Base-by-base conservation (phyloP, 2,797 vertebrate species). In the Potorous gilbertii region DNA sequence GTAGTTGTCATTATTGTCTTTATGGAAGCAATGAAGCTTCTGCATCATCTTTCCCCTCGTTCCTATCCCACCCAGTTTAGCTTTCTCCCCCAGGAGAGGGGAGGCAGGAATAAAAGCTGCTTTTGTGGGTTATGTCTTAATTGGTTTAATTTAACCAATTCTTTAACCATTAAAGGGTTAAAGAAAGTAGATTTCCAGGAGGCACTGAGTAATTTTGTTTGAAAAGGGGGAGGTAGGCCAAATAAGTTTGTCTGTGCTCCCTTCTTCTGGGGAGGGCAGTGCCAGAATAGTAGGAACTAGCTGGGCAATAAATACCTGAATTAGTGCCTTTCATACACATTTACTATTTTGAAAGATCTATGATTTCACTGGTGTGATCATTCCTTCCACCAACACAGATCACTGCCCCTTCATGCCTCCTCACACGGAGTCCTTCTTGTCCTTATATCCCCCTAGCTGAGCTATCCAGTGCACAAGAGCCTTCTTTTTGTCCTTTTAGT, bases 81-180 rank as follows among this genome's bases (percentile, higher is more conserved):
- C 16, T 66, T 12, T 3, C 34, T 94, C 27, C 27, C 40, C 90
- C 11, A n/a, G n/a, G n/a, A n/a, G n/a, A n/a, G n/a, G n/a, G n/a
- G n/a, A n/a, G 90, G 93, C 66, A 54, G 92, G 96, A 54, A 94
- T 55, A 94, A 21, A 96, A 57, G 28, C 55, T 0, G 1, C 91
- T 92, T 94, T 57, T 96, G 34, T 95, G 52, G 0, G 4, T 92
- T 54, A 24, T 92, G 59, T 59, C 94, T 92, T 97, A 55, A 54
- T 81, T 55, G 55, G 52, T 52, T 52, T 52, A 52, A 52, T 52
- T 52, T 52, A 52, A 52, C 52, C 6, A 52, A 52, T 52, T 52
- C 52, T 52, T 52, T 52, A 52, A 55, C 16, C 21, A 56, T 57
- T 57, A 57, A 57, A 29, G 28, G 8, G 27, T 57, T 57, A 57